A percentile compares a stretch with the other conserved stretches of the same genome.
These are phyloP conservation scores for cattle (Bos taurus) DNA, from an alignment of 2,113 vertebrate species.

Conservation along the genomic window DNA sequence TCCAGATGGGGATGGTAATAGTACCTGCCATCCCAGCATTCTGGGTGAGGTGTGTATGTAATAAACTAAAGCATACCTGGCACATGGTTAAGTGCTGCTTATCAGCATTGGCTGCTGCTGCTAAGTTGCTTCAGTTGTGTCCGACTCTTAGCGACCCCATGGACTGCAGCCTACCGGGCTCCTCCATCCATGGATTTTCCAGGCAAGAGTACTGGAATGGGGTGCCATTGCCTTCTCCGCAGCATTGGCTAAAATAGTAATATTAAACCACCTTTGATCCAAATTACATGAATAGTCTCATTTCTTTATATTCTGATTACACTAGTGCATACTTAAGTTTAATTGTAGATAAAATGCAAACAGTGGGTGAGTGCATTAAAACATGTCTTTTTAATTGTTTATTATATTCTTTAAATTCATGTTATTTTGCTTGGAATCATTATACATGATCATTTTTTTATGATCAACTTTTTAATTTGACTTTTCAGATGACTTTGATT, in stretches of 20 bases:
- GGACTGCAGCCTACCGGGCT: too few relatives aligned
- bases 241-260: background rate
- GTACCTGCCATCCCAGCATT: background rate
- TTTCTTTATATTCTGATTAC: background rate
- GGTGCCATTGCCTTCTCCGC: too few relatives aligned
- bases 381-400: background rate
- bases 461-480: background rate
- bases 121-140: too few relatives aligned
- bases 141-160: too few relatives aligned
- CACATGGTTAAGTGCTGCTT: background rate
- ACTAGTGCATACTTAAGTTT: background rate
- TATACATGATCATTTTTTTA: background rate
- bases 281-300: background rate
- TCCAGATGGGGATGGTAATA: background rate
- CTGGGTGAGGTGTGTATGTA: background rate
- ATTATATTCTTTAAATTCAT: background rate
- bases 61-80: background rate
- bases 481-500: conserved; percentile 6
- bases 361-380: background rate
- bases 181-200: too few relatives aligned
- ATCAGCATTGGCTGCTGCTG: background rate
- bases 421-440: conserved; percentile 12
- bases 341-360: background rate
- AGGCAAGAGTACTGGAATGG: too few relatives aligned
- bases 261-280: background rate